These are phyloP conservation scores for Zeuzera pyrina DNA, from an alignment of 2,888 invertebrate genomes.

Conservation along the genomic window DNA sequence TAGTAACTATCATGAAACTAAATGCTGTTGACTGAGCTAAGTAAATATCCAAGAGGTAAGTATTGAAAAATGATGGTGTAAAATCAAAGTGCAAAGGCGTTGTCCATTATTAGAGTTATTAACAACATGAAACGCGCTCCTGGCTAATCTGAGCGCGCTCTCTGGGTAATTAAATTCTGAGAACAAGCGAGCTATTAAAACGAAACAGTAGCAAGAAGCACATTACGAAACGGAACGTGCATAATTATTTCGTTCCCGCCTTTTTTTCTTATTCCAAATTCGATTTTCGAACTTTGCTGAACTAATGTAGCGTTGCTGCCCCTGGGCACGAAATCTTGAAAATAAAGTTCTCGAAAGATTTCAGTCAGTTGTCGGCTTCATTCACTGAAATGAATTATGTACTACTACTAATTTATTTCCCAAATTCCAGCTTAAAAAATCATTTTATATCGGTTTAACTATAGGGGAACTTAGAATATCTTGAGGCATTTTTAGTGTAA, in stretches of 20 bases:
- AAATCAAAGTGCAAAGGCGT: slow-evolving; percentile 43
- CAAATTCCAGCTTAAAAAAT: no score
- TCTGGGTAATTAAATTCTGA: slow-evolving; percentile 67
- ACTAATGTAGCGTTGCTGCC: slow-evolving; percentile 61
- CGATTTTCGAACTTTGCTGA: slow-evolving; percentile 58
- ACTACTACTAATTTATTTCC: no score
- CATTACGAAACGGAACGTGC: slow-evolving; percentile 70
- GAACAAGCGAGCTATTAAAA: slow-evolving; percentile 70
- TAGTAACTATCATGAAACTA: no score
- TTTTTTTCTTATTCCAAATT: slow-evolving; percentile 57
- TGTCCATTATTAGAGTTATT: slow-evolving; percentile 68
- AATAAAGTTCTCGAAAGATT: slow-evolving; percentile 69
- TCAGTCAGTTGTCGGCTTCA: no score
- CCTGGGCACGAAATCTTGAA: slow-evolving; percentile 59
- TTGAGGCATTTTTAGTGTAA: no score
- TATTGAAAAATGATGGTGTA: no score
- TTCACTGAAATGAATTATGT: no score
- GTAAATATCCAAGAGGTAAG: no score
- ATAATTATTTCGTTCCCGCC: slow-evolving; percentile 72
- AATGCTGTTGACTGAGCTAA: no score
- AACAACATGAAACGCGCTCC: slow-evolving; percentile 62
- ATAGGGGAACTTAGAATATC: no score
- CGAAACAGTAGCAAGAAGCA: slow-evolving; percentile 69
- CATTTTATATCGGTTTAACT: no score
- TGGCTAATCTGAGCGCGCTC: slow-evolving; percentile 62